Base-by-base conservation (phyloP, 1,140 invertebrate species). In the Drosophila trapezifrons region DNA sequence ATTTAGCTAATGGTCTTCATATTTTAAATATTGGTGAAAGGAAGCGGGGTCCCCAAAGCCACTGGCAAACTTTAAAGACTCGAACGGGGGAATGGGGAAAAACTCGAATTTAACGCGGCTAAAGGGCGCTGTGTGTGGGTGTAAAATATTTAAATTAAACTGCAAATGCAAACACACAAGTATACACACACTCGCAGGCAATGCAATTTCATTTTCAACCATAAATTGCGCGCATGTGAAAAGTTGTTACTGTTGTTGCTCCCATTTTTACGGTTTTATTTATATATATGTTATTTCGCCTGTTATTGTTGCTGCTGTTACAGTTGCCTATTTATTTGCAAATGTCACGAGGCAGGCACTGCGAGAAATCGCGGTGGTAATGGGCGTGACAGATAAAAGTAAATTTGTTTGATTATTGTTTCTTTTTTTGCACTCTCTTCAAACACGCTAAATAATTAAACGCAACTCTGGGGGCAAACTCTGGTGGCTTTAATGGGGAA, bases 1-100 rank as follows among this genome's bases (percentile, higher is more conserved):
- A 87, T 87, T 87, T 89, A 87, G 84, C 83, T 87, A 87, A 87
- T 87, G 83, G 83, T 87, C 83, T 87, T 87, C 84, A 87, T 87
- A 89, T 87, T 87, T 87, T 87, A 87, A 87, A 87, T 89, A 87
- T 87, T 87, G 83, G 66, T 54, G 57, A 35, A 46, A 13, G 51
- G 45, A 17, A 13, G 40, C 15, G 54, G 51, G 25, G 67, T 10
- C 35, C 20, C n/a, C n/a, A 13, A 66, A 64, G 45, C 58, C 32
- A 37, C 58, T 32, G 59, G 65, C 65, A 66, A 46, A 69, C 65
- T 71, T 70, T 71, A 71, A 71, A 71, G 43, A 45, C 49, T n/a
- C 5, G 2, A 18, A 38, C 4, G 46, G 25, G 43, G 29, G 25
- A 22, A n/a, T n/a, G n/a, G n/a, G 15, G 27, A 22, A 47, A 65